phyloP scores from a whole-genome alignment of 1,140 invertebrate species.

The fruit fly (Drosophila melanogaster) region Release_6_plus_ISO1_MT NT_033777.3:18468501-18469000 shows the following conservation, averaged over 20 bases:
- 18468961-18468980: conserved; percentile 70
- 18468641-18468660: conserved; percentile 6
- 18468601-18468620: conserved; percentile 5
- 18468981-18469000: conserved; percentile 51
- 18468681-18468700: conserved; percentile 17
- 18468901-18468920: conserved; percentile 75
- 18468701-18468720: conserved; percentile 67
- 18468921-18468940: conserved; percentile 54
- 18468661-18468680: conserved; percentile 21
- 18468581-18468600: neutral
- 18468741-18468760: conserved; percentile 67
- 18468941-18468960: conserved; percentile 45
- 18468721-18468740: conserved; percentile 83
- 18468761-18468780: neutral
- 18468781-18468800: conserved; percentile 1
- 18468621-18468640: conserved; percentile 14
- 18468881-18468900: conserved; percentile 67
- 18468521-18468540: neutral
- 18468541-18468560: neutral
- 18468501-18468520: neutral
- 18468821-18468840: neutral
- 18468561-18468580: neutral
- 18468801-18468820: neutral
- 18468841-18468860: conserved; percentile 8
- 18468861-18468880: conserved; percentile 42